phyloP scores from a whole-genome alignment of 2,888 invertebrate species.

The Dicycla oo region DNA sequence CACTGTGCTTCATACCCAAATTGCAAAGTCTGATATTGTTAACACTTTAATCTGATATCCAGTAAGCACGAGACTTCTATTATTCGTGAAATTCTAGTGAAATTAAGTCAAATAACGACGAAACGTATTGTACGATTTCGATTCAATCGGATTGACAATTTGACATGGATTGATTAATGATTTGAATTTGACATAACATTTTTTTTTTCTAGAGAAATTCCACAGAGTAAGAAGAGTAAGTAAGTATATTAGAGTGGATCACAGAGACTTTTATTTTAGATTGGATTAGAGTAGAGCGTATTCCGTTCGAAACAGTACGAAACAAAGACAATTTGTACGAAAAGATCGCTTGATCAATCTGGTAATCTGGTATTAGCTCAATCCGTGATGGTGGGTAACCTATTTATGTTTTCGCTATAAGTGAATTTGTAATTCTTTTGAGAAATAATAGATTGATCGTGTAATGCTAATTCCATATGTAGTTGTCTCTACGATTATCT shows the following conservation, averaged over 20 bases:
- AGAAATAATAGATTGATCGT: too few species aligned
- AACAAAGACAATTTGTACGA: not conserved
- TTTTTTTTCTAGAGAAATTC: too few species aligned
- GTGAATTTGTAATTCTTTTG: too few species aligned
- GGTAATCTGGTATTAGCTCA: not conserved
- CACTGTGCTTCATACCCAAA: slow-evolving; percentile 30
- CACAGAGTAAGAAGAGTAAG: too few species aligned
- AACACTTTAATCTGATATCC: slow-evolving; percentile 1
- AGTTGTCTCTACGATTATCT: too few species aligned
- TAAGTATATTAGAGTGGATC: too few species aligned
- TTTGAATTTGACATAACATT: slow-evolving; percentile 19
- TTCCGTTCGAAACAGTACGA: not conserved
- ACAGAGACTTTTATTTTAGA: slow-evolving; percentile 14
- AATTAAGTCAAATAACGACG: slow-evolving; percentile 37
- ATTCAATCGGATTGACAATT: slow-evolving; percentile 19
- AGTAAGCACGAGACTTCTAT: slow-evolving; percentile 7
- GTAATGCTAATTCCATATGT: too few species aligned
- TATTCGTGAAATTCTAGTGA: slow-evolving; percentile 13
- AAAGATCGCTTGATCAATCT: too few species aligned
- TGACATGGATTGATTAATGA: too few species aligned
- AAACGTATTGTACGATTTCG: slow-evolving; percentile 32
- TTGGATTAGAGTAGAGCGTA: not conserved
- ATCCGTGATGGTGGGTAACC: not conserved
- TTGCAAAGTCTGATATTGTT: not conserved
- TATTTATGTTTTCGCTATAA: too few species aligned